These are phyloP conservation scores for Drosophila funebris DNA, from an alignment of 1,140 invertebrate species.

Conservation along the genomic window DNA sequence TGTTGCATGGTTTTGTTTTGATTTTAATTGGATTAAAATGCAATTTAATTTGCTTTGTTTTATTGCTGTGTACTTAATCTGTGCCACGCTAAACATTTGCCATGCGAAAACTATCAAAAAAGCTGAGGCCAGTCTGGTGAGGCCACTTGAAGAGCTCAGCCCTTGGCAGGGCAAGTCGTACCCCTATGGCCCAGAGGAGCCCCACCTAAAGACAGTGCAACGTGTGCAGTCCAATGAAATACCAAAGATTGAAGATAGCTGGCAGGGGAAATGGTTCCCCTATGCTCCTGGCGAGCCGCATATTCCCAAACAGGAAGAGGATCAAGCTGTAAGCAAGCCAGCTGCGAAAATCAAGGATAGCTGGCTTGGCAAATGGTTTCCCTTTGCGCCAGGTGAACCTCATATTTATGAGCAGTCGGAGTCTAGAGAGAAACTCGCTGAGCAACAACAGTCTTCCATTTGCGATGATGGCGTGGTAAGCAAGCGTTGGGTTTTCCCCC, in stretches of 20 bases:
- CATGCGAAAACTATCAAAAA: slow-evolving; percentile 63
- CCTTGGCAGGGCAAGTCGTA: slow-evolving; percentile 44
- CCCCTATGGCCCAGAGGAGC: slow-evolving; percentile 39
- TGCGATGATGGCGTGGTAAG: slow-evolving; percentile 90
- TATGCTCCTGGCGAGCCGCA: slow-evolving; percentile 37
- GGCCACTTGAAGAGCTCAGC: slow-evolving; percentile 4
- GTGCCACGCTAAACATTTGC: not conserved
- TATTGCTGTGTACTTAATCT: slow-evolving; percentile 20
- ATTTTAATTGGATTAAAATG: slow-evolving; percentile 48
- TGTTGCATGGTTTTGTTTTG: slow-evolving; percentile 36
- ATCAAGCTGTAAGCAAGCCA: not conserved
- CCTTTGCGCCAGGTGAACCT: slow-evolving; percentile 44
- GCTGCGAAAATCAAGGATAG: slow-evolving; percentile 6
- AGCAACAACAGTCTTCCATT: slow-evolving; percentile 52
- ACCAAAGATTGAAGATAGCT: not conserved
- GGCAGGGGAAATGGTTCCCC: slow-evolving; percentile 64
- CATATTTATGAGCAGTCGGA: slow-evolving; percentile 1
- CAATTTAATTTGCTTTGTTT: slow-evolving; percentile 17
- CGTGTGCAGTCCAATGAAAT: slow-evolving; percentile 31
- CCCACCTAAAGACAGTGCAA: slow-evolving; percentile 32
- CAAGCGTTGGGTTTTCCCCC: not conserved
- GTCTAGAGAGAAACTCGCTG: not conserved
- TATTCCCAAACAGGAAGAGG: not conserved
- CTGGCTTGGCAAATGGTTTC: slow-evolving; percentile 68
- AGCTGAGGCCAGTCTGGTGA: slow-evolving; percentile 44